Evolutionary conservation across 2,113 vertebrate species (phyloP).

Genomic region (Copsychus sechellarum): DNA sequence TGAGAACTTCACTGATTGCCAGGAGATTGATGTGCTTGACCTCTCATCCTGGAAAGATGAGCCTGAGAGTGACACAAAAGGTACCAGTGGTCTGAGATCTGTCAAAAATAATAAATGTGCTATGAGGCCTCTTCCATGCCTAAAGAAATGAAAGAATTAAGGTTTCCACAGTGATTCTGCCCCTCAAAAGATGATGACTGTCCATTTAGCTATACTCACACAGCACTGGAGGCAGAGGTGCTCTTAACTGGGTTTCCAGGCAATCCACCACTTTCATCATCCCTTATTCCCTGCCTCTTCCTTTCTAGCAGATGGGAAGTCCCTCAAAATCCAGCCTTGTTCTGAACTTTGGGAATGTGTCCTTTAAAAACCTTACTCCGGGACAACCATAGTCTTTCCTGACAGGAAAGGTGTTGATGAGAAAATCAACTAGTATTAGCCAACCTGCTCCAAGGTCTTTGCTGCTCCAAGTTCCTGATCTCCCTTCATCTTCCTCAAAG

Average conservation of each 20-base stretch:
- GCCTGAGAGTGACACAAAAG: background rate
- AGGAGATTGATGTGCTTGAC: background rate
- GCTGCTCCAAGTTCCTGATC: background rate
- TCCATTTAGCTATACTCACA: background rate
- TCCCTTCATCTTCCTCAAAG: background rate
- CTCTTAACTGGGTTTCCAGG: background rate
- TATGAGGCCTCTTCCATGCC: background rate
- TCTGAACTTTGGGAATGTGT: background rate
- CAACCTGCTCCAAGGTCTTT: background rate
- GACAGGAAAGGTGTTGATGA: background rate
- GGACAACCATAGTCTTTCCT: background rate
- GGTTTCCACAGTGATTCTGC: background rate
- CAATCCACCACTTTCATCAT: background rate
- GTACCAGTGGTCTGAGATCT: background rate
- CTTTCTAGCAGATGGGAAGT: background rate
- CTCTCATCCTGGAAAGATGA: slow-evolving; percentile 37
- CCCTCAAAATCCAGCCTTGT: background rate
- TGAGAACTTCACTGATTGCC: background rate
- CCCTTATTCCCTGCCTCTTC: background rate
- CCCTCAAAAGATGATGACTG: accelerated
- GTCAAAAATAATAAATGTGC: background rate
- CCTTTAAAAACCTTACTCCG: background rate
- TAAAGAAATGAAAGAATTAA: background rate
- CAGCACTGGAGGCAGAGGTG: background rate
- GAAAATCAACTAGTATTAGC: background rate